phyloP scores from a whole-genome alignment of 2,113 vertebrate species.

The Electrona antarctica region DNA sequence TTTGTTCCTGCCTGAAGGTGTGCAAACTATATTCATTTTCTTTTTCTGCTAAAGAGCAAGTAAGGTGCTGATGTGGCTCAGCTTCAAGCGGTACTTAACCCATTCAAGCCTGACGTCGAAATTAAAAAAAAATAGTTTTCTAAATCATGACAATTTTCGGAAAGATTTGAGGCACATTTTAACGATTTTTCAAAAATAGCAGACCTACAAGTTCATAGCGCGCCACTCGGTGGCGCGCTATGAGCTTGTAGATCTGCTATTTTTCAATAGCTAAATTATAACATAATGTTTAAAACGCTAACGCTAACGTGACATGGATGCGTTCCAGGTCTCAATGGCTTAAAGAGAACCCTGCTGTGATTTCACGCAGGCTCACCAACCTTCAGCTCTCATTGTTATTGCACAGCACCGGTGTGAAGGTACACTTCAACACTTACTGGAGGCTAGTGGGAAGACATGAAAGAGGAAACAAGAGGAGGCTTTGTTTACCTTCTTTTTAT shows the following conservation, averaged over 20 bases:
- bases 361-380: slow-evolving; percentile 51
- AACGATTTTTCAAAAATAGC: no score
- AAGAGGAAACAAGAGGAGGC: slow-evolving; percentile 31
- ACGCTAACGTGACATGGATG: no score
- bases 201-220: no score
- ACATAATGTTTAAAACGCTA: no score
- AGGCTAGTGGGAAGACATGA: slow-evolving; percentile 24
- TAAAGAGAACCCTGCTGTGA: slow-evolving; percentile 62
- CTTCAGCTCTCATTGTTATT: slow-evolving; percentile 49
- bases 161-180: no score
- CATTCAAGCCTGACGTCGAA: no score
- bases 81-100: slow-evolving; percentile 43
- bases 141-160: no score
- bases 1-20: slow-evolving; percentile 59
- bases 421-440: slow-evolving; percentile 52
- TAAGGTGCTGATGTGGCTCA: slow-evolving; percentile 54
- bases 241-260: no score
- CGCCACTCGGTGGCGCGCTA: no score
- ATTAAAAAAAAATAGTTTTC: no score
- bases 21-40: slow-evolving; percentile 36
- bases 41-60: slow-evolving; percentile 34
- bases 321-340: no score
- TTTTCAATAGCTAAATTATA: no score
- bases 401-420: slow-evolving; percentile 49
- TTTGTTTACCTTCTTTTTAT: slow-evolving; percentile 16